These are phyloP conservation scores for Trimorus sp. DNA, from an alignment of 2,888 invertebrate genomes.

Conservation along the genomic window DNA sequence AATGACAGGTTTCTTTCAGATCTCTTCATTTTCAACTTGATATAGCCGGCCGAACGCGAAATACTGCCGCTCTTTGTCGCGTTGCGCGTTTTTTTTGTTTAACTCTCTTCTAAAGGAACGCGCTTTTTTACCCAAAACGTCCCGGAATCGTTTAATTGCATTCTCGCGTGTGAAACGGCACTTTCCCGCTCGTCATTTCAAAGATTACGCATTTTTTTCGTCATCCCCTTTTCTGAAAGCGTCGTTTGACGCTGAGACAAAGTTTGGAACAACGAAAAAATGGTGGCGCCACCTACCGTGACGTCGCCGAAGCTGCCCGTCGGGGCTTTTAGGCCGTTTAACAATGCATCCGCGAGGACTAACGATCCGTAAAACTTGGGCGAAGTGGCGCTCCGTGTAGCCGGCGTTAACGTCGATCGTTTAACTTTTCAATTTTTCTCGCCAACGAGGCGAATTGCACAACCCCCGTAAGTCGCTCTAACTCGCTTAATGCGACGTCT, in stretches of 20 bases:
- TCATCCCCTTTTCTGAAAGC: too few species aligned
- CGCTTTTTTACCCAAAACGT: too few species aligned
- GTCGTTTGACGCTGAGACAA: too few species aligned
- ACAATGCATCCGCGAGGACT: conserved; percentile 44
- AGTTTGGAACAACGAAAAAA: too few species aligned
- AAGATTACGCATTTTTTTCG: too few species aligned
- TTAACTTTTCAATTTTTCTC: conserved; percentile 39
- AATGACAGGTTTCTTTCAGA: conserved; percentile 45
- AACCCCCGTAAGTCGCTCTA: conserved; percentile 16
- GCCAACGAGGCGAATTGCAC: conserved; percentile 11
- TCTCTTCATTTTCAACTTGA: conserved; percentile 41
- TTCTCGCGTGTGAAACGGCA: too few species aligned
- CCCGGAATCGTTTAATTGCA: too few species aligned
- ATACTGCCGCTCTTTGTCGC: neutral
- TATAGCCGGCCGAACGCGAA: conserved; percentile 22
- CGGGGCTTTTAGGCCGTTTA: conserved; percentile 43
- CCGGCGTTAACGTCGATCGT: conserved; percentile 34
- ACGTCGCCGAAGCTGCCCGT: neutral
- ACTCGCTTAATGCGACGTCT: conserved; percentile 42
- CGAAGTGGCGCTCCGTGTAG: conserved; percentile 19
- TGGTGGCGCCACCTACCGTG: too few species aligned
- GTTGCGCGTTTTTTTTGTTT: too few species aligned
- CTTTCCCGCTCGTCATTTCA: too few species aligned
- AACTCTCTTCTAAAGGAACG: too few species aligned
- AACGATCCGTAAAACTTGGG: conserved; percentile 48